Base-by-base conservation (phyloP, 2,113 vertebrate species). In the Chaetorhynchus papuensis region DNA sequence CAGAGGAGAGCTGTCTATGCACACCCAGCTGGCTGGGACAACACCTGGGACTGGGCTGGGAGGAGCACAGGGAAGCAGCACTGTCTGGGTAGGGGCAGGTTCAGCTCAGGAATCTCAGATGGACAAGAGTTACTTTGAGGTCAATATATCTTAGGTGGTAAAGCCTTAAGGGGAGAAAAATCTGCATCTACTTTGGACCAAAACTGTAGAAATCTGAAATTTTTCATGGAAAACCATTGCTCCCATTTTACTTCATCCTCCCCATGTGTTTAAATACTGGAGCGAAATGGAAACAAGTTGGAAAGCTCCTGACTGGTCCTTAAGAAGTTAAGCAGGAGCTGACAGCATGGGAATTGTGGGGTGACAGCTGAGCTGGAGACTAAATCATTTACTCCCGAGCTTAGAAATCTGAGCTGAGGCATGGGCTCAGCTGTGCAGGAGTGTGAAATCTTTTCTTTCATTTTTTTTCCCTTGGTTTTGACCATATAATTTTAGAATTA, bases 381-480 rank as follows among this genome's bases (percentile, higher is more conserved):
- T 47, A 87, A 71, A 52, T 54, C 3, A 20, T 27, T 52, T 69
- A 53, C 28, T 86, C 41, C 26, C 59, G 45, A 70, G 42, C 30
- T 70, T 70, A 77, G 52, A 61, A 59, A 22, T 41, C 45, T 69
- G 57, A 56, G 26, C 24, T 26, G 10, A 71, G 37, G 31, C 1
- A 2, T 24, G 30, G 52, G 27, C 35, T 42, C 14, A 60, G 30
- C 30, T 61, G 11, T 83, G 50, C 44, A 69, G 44, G 44, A 71
- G 31, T 15, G 15, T 49, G 44, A 60, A 60, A 30, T 53, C 13
- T 59, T 56, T 52, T 74, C 50, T 74, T 64, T 75, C 69, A 26
- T 64, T 77, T 71, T 64, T 77, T 71, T 76, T 19, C n/a, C 63
- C 33, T 69, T 82, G 52, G 18, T 84, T 91, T 96, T 71, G 42